A percentile compares a stretch with the other conserved stretches of the same genome.
phyloP scores from a whole-genome alignment of 1,140 invertebrate genomes.

The Heliconius hewitsoni region DNA sequence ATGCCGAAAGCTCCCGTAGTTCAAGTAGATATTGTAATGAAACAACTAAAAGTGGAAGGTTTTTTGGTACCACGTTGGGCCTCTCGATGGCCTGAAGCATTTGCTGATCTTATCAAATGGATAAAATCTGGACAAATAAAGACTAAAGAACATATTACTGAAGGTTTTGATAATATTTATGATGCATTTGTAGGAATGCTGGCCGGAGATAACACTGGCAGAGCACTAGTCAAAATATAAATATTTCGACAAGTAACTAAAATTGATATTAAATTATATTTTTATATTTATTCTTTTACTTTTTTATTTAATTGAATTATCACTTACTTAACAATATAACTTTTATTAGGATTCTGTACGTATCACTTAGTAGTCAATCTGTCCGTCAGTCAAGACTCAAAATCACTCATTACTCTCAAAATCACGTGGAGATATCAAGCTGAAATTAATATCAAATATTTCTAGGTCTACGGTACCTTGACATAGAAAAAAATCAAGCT shows the following conservation, averaged over 20 bases:
- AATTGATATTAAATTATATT: neutral
- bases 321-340: no score
- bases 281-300: neutral
- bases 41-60: conserved; percentile 48
- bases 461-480: no score
- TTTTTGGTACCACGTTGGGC: conserved; percentile 42
- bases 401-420: no score
- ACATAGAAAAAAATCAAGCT: no score
- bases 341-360: no score
- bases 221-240: conserved; percentile 46
- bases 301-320: neutral
- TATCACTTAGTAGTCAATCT: no score
- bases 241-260: neutral
- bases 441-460: no score
- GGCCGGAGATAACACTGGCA: conserved; percentile 45
- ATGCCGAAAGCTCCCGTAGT: conserved; percentile 38
- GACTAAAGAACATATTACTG: conserved; percentile 39
- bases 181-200: conserved; percentile 47
- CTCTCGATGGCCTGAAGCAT: conserved; percentile 39
- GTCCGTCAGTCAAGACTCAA: no score
- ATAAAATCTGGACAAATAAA: conserved; percentile 44
- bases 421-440: no score
- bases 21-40: conserved; percentile 39
- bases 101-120: conserved; percentile 42
- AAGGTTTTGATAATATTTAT: conserved; percentile 47